Conservation (phyloP, 2,888 invertebrate genomes). For the Pristionchus arcanus region DNA sequence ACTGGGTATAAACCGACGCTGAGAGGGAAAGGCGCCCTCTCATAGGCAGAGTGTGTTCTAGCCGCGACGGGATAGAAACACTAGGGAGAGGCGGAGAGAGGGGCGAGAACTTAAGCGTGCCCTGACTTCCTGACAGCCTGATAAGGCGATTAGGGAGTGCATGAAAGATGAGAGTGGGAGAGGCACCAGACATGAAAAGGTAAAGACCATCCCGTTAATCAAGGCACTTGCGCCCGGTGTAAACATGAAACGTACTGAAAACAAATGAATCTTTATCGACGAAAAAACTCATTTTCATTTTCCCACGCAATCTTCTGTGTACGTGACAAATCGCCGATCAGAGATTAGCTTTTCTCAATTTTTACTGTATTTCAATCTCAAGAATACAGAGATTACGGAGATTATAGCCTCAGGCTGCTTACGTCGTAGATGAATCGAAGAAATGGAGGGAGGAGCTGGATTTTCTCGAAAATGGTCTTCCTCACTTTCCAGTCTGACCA, state of each 20-base stretch:
- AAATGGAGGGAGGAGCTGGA: too few relatives aligned
- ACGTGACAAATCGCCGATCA: neutral
- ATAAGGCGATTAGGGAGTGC: neutral
- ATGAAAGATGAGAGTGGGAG: neutral
- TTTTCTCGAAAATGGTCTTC: too few relatives aligned
- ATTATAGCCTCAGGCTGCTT: neutral
- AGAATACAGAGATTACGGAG: neutral
- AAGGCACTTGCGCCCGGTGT: too few relatives aligned
- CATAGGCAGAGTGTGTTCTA: neutral
- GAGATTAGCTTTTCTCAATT: neutral
- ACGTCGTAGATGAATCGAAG: neutral
- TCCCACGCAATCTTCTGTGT: too few relatives aligned
- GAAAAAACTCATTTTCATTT: too few relatives aligned
- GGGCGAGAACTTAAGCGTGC: neutral
- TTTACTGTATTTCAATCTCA: neutral
- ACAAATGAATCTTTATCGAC: too few relatives aligned
- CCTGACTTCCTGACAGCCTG: neutral
- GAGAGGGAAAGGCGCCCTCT: neutral
- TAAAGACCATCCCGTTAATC: too few relatives aligned
- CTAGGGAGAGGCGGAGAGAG: neutral
- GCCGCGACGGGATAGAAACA: neutral
- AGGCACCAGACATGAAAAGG: too few relatives aligned
- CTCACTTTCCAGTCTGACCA: too few relatives aligned
- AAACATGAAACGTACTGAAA: too few relatives aligned
- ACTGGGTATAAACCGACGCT: constrained; percentile 5